Evolutionary conservation across 2,113 vertebrate genomes (phyloP).

Genomic region (Natator depressus): DNA sequence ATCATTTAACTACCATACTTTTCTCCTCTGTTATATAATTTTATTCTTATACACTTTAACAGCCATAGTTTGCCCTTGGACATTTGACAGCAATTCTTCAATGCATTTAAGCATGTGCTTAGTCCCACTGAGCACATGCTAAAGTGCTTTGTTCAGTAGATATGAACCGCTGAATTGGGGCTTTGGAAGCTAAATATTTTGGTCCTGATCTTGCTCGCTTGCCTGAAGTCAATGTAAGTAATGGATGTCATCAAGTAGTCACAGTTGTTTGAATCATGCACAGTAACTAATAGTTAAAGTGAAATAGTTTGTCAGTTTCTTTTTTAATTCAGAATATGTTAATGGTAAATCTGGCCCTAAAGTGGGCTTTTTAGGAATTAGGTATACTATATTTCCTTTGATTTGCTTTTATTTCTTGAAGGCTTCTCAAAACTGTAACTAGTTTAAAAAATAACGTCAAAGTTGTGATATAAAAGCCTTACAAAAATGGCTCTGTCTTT

Average conservation of each 20-base stretch:
- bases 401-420: not conserved
- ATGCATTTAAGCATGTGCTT: not conserved
- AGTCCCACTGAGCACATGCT: fast-evolving
- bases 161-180: not conserved
- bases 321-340: not conserved
- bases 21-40: not conserved
- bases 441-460: not conserved
- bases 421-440: not conserved
- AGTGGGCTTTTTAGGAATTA: not conserved
- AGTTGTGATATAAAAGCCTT: not conserved
- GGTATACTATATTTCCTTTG: not conserved
- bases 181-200: not conserved
- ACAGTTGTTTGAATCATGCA: fast-evolving
- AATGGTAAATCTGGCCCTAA: not conserved
- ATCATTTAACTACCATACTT: conserved; percentile 27
- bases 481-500: not conserved
- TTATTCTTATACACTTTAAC: not conserved
- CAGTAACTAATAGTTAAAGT: not conserved
- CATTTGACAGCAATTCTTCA: not conserved
- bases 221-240: not conserved
- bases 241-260: not conserved
- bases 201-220: not conserved
- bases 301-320: not conserved
- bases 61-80: not conserved
- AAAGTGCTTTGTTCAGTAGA: not conserved